Percentiles rank a stretch among this genome's conserved stretches.
Evolutionary conservation across 2,113 vertebrate species (phyloP).

Genomic region (Donacobius atricapilla): DNA sequence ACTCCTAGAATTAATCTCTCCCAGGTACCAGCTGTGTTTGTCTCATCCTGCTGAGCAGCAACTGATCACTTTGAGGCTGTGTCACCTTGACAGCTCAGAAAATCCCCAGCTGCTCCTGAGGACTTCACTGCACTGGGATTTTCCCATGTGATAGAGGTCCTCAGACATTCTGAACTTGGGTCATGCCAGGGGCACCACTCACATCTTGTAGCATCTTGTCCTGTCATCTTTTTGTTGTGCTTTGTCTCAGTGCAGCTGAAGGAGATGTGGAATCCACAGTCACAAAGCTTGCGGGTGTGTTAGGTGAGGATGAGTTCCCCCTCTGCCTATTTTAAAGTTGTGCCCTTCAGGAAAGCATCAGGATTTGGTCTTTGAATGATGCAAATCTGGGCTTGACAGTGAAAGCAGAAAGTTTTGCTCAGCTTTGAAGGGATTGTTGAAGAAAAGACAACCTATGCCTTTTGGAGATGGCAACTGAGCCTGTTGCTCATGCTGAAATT

Average conservation of each 20-base stretch:
- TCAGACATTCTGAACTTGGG: background rate
- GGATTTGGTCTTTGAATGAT: background rate
- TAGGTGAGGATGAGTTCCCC: background rate
- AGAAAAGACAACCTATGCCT: background rate
- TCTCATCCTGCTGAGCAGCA: conserved; percentile 5
- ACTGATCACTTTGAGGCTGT: background rate
- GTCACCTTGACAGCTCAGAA: conserved; percentile 28
- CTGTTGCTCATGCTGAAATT: background rate
- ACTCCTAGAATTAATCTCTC: conserved; percentile 30
- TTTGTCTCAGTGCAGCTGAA: background rate
- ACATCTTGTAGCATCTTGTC: background rate
- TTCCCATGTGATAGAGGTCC: background rate
- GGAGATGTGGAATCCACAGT: background rate
- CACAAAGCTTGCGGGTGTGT: background rate
- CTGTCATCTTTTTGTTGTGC: rapidly evolving
- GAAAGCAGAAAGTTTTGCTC: background rate
- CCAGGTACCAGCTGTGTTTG: conserved; percentile 60
- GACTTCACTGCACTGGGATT: background rate
- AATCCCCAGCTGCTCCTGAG: background rate
- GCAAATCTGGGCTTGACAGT: background rate
- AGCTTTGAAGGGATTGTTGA: background rate
- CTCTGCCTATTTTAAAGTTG: background rate
- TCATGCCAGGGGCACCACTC: background rate
- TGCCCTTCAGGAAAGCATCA: background rate
- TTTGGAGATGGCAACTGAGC: background rate